Percentiles rank a stretch among this genome's conserved stretches.
Evolutionary conservation across 2,113 vertebrate species (phyloP).

Genomic region (Hylia prasina): DNA sequence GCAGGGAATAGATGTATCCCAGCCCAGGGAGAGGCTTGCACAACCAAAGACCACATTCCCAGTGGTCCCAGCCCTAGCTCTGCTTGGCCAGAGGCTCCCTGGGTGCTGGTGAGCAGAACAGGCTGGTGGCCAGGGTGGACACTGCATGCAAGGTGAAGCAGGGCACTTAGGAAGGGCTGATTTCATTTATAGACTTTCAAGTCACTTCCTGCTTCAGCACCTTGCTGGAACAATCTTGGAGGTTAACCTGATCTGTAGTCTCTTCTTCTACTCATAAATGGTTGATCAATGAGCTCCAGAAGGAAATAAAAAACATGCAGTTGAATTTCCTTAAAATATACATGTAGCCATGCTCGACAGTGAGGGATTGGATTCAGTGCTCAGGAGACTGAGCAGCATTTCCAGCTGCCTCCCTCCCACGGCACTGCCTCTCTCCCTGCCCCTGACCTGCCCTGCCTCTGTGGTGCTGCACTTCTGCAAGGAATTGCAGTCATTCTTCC

Average conservation of each 20-base stretch:
- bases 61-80: not conserved
- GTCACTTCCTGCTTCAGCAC: not conserved
- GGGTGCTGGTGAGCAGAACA: not conserved
- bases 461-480: not conserved
- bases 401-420: not conserved
- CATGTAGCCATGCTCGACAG: not conserved
- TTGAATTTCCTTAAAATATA: constrained; percentile 32
- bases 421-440: accelerated
- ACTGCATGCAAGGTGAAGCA: not conserved
- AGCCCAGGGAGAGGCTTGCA: not conserved
- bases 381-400: not conserved
- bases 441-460: not conserved
- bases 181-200: not conserved
- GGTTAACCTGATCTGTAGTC: not conserved
- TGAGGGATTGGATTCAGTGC: not conserved
- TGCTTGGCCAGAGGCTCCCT: not conserved
- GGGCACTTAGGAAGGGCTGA: not conserved
- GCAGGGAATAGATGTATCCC: not conserved
- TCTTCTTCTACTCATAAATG: not conserved
- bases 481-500: not conserved
- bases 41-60: not conserved
- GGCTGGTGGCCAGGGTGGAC: not conserved
- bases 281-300: not conserved
- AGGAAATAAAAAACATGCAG: not conserved
- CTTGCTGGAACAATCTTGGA: not conserved